Percentiles rank a stretch among this genome's conserved stretches.
Conservation (phyloP, 2,797 vertebrate species). For the Myotis planiceps region DNA sequence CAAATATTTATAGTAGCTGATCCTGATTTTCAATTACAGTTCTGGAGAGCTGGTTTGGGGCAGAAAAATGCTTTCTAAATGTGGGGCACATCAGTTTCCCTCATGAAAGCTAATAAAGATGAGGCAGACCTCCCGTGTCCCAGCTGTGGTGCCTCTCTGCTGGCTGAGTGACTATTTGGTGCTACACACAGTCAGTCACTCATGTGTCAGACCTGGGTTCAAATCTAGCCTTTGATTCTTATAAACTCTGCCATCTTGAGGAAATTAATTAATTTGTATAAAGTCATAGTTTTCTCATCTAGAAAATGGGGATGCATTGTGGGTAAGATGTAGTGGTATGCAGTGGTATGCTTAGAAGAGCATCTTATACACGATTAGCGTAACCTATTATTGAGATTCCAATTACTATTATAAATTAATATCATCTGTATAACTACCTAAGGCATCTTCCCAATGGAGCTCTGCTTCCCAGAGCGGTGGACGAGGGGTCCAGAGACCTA, state of each 20-base stretch:
- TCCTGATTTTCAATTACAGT: conserved; percentile 61
- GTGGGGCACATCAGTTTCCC: background rate
- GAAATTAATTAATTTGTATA: background rate
- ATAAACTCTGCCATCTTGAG: background rate
- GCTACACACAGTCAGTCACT: background rate
- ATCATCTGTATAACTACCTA: background rate
- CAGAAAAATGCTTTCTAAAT: conserved; percentile 51
- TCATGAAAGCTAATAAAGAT: conserved; percentile 28
- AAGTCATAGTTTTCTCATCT: background rate
- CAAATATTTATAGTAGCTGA: conserved; percentile 66
- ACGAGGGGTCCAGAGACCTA: background rate
- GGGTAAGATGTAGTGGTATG: background rate
- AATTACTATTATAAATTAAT: background rate
- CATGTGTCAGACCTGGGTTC: background rate
- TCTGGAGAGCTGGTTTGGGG: conserved; percentile 7
- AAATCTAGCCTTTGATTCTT: background rate
- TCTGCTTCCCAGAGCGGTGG: background rate
- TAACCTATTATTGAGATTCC: background rate
- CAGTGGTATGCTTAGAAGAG: background rate
- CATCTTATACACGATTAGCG: background rate
- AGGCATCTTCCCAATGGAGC: background rate
- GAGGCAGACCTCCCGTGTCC: background rate
- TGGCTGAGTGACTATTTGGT: background rate
- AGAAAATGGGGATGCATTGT: background rate
- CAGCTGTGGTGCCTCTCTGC: background rate